Evolutionary conservation across 1,140 invertebrate genomes (phyloP), one percentile per base, ranked within the genome.

Genomic region (Chymomyza costata): DNA sequence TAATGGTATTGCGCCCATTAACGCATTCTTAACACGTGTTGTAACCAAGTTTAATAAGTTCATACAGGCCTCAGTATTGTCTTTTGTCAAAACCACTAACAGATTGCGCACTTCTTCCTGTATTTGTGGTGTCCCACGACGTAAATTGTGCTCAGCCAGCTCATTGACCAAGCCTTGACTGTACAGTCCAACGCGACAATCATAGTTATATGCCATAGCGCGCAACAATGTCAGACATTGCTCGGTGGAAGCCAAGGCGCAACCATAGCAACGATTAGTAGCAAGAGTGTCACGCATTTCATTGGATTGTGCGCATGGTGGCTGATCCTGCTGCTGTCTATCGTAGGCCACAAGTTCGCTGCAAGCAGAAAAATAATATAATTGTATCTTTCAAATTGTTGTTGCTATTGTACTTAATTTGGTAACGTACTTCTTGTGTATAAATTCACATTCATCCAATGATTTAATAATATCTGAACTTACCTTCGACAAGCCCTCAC

Each of bases 341-440:
- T 99, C 97, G 81, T 97, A 98, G 0, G 95, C 92, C 0, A 98
- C 94, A 15, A 98, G 87, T 83, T 98, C 96, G 69, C 94, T 85
- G 52, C 1, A 61, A 15, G 37, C 10, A 37, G 5, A 38, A 3
- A 78, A 53, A 2, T 8, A 47, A 16, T 13, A 34, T 14, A 8
- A 6, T 13, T 38, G n/a, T n/a, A n/a, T n/a, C n/a, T n/a, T n/a
- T n/a, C n/a, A n/a, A n/a, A n/a, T n/a, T n/a, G n/a, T n/a, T n/a
- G n/a, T n/a, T n/a, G n/a, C n/a, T n/a, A n/a, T n/a, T n/a, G n/a
- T n/a, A n/a, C n/a, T n/a, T n/a, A n/a, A n/a, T n/a, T n/a, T n/a
- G n/a, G n/a, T n/a, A n/a, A n/a, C n/a, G n/a, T n/a, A n/a, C n/a
- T n/a, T n/a, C n/a, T n/a, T n/a, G n/a, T n/a, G n/a, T n/a, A 13